Conservation (phyloP, 2,797 vertebrate genomes). For the Denticeps clupeoides region DNA sequence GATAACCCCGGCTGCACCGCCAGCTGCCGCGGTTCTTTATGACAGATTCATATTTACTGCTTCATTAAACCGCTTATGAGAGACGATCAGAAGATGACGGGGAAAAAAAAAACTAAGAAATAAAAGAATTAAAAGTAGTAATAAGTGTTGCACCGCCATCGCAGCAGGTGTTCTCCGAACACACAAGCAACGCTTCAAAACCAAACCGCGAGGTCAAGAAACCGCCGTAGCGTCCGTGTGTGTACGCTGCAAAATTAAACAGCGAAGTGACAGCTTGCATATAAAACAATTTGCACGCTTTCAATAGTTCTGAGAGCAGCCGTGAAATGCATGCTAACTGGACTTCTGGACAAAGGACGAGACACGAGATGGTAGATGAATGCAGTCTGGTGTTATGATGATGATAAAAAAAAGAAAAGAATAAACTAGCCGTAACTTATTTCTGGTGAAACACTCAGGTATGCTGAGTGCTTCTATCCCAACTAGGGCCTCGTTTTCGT, state of each 20-base stretch:
- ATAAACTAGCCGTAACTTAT: no score
- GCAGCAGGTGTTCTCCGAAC: no score
- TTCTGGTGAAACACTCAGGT: no score
- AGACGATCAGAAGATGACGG: slow-evolving; percentile 16
- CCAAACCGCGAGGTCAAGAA: no score
- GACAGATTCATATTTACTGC: slow-evolving; percentile 78
- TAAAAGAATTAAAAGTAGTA: neutral
- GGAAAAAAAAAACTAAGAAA: neutral
- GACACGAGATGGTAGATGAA: no score
- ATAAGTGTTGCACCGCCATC: neutral
- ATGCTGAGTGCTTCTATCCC: no score
- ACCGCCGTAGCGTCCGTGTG: no score
- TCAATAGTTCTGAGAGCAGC: slow-evolving; percentile 11
- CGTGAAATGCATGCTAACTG: slow-evolving; percentile 1
- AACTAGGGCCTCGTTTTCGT: slow-evolving; percentile 23
- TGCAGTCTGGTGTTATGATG: no score
- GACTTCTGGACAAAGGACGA: no score
- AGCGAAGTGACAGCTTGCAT: slow-evolving; percentile 12
- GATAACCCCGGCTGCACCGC: slow-evolving; percentile 62
- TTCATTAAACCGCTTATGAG: slow-evolving; percentile 70
- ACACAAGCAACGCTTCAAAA: no score
- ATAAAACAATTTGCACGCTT: slow-evolving; percentile 11
- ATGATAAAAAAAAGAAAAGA: no score
- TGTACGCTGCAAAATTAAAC: no score
- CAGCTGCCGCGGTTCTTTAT: slow-evolving; percentile 72